These are phyloP conservation scores for Mus caroli DNA, from an alignment of 2,797 vertebrate species.

Conservation along the genomic window DNA sequence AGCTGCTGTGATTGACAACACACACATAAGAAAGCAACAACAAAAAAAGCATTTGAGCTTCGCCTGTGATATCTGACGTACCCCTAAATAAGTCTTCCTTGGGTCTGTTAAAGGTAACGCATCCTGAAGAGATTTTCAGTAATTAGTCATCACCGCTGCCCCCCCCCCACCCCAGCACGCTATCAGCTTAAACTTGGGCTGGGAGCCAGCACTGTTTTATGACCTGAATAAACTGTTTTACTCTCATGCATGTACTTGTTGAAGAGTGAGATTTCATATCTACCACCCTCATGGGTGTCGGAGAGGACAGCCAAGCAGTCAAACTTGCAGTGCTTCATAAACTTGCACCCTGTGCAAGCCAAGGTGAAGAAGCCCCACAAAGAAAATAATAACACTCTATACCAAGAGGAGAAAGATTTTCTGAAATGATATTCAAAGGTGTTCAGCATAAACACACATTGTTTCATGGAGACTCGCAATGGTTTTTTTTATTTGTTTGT, in stretches of 20 bases:
- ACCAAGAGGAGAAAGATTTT: neutral
- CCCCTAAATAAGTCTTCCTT: conserved; percentile 7
- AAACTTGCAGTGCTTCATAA: neutral
- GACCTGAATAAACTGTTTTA: conserved; percentile 45
- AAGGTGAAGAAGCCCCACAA: neutral
- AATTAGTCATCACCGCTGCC: neutral
- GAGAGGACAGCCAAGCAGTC: neutral
- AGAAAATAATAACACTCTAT: neutral
- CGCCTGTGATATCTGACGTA: neutral
- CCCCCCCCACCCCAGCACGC: neutral
- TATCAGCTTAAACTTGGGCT: conserved; percentile 17
- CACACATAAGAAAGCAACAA: neutral
- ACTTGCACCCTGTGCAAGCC: neutral
- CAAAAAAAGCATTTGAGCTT: conserved; percentile 2
- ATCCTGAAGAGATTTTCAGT: conserved; percentile 58
- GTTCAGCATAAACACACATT: neutral
- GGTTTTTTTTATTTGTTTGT: neutral
- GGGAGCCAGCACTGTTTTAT: conserved; percentile 4
- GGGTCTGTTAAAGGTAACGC: conserved; percentile 19
- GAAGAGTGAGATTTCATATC: neutral
- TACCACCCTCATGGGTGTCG: neutral
- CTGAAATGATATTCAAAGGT: neutral
- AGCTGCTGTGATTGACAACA: neutral
- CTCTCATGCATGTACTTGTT: conserved; percentile 60
- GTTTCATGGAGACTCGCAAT: neutral